A percentile compares a stretch with the other conserved stretches of the same genome.
phyloP scores from a whole-genome alignment of 2,113 vertebrate species.

The Syngnathus floridae region DNA sequence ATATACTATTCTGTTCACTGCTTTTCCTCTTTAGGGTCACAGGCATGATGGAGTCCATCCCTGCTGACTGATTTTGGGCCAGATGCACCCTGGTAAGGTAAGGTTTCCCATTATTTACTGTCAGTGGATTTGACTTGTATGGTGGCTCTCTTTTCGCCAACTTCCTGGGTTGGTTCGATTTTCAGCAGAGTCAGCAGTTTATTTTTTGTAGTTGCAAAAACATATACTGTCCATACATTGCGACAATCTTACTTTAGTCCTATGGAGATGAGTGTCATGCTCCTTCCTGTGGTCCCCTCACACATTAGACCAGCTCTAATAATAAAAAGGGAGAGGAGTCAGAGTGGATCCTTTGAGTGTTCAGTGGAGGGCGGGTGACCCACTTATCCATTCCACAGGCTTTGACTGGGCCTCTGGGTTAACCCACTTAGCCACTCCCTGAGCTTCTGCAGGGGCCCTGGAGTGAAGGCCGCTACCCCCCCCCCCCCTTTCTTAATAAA shows the following conservation, averaged over 20 bases:
- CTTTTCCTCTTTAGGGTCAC: no score
- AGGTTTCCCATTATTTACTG: no score
- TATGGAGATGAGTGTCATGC: conserved; percentile 49
- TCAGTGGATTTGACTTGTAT: no score
- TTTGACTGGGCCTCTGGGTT: conserved; percentile 70
- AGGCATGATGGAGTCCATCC: no score
- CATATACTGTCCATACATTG: neutral
- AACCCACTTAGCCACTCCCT: conserved; percentile 71
- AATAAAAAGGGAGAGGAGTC: conserved; percentile 63
- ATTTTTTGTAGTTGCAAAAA: neutral
- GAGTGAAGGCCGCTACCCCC: conserved; percentile 57
- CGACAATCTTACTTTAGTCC: conserved; percentile 25
- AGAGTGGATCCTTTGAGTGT: conserved; percentile 68
- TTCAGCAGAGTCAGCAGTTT: no score
- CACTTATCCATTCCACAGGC: conserved; percentile 69
- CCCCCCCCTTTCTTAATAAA: conserved; percentile 68
- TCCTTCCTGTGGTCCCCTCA: conserved; percentile 61
- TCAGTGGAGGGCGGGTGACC: conserved; percentile 65
- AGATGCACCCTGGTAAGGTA: no score
- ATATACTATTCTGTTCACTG: no score
- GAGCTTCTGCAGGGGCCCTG: conserved; percentile 58
- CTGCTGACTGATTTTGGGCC: no score
- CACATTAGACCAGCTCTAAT: conserved; percentile 67
- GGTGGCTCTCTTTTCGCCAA: no score
- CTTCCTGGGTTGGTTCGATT: no score